A percentile compares a stretch with the other conserved stretches of the same genome.
Conservation (phyloP, 2,797 vertebrate genomes). For the Phylloscopus collybita region DNA sequence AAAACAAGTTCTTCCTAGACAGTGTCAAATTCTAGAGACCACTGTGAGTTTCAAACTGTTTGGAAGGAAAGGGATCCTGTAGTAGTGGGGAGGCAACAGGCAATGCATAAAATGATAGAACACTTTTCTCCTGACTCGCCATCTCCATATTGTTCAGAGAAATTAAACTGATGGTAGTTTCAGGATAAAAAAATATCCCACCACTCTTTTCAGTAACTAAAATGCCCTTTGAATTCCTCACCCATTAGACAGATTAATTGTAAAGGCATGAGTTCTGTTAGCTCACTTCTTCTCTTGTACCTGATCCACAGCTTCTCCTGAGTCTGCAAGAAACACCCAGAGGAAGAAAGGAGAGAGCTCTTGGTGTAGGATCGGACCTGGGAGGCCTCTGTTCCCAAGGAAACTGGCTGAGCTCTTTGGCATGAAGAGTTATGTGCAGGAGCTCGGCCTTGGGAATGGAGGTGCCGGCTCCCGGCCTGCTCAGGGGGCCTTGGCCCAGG, state of each 20-base stretch:
- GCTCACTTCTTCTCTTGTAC: background rate
- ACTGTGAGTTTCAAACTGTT: background rate
- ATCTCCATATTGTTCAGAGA: background rate
- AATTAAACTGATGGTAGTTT: no score
- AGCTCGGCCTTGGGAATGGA: background rate
- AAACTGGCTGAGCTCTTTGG: background rate
- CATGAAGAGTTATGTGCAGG: background rate
- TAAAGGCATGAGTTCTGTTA: no score
- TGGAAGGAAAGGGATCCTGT: background rate
- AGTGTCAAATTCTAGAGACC: background rate
- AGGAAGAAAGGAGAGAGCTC: no score
- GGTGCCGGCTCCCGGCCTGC: background rate
- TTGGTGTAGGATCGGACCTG: no score
- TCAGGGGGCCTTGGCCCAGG: background rate
- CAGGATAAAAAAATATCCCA: background rate
- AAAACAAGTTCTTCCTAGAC: background rate
- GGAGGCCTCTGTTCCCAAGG: background rate
- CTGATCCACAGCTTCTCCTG: background rate
- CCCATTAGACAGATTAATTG: background rate
- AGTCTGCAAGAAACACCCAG: no score
- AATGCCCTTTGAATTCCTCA: background rate
- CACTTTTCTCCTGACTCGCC: background rate
- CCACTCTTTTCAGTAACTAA: background rate
- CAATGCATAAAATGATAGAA: background rate
- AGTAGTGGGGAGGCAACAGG: background rate